Conservation (phyloP, 2,888 invertebrate species). For the Spicauda simplicius region DNA sequence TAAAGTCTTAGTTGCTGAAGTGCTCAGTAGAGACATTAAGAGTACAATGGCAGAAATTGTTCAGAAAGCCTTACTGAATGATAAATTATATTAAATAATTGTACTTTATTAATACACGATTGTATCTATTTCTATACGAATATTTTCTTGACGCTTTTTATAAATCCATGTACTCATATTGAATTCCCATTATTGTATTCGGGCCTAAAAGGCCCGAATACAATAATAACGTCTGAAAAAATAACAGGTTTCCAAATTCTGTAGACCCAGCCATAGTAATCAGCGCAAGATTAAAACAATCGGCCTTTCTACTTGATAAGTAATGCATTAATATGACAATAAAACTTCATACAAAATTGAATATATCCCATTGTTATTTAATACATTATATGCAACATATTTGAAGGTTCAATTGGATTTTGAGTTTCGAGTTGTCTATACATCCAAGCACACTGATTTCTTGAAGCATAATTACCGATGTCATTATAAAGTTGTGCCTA, state of each 20-base stretch:
- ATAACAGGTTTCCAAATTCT: too few species aligned
- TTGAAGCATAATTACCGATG: constrained; percentile 87
- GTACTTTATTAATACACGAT: too few species aligned
- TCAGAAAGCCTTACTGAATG: constrained; percentile 87
- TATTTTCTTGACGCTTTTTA: too few species aligned
- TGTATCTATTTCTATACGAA: too few species aligned
- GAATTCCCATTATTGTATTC: background rate
- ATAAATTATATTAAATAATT: constrained; percentile 83
- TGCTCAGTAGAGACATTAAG: constrained; percentile 80
- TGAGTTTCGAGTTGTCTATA: constrained; percentile 91
- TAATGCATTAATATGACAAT: background rate
- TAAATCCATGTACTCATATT: too few species aligned
- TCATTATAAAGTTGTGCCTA: constrained; percentile 91
- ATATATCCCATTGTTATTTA: constrained; percentile 51
- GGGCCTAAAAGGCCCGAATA: background rate
- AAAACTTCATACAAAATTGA: background rate
- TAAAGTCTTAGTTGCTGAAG: constrained; percentile 79
- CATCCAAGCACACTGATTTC: constrained; percentile 93
- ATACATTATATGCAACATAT: constrained; percentile 81
- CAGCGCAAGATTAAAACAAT: too few species aligned
- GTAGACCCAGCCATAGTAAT: too few species aligned
- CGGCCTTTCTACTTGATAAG: too few species aligned
- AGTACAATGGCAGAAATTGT: constrained; percentile 85
- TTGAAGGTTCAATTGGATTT: constrained; percentile 85
- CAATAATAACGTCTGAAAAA: too few species aligned